Evolutionary conservation across 2,113 vertebrate genomes (phyloP).

Genomic region (Muntiacus muntjak): DNA sequence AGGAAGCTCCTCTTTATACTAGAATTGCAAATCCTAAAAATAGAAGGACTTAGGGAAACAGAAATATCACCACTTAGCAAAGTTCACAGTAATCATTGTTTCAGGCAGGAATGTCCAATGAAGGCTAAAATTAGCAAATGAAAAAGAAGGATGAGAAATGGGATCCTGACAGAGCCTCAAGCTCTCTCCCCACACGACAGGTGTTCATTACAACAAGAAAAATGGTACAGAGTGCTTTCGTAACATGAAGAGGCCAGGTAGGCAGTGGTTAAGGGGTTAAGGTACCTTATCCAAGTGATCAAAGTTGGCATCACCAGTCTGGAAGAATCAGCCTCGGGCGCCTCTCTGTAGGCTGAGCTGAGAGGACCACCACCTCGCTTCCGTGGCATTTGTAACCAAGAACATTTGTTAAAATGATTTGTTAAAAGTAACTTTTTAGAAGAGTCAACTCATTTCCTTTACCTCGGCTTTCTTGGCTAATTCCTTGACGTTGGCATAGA

Average conservation of each 20-base stretch:
- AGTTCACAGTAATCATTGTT: neutral
- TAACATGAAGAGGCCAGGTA: neutral
- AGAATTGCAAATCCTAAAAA: neutral
- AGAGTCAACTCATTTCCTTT: neutral
- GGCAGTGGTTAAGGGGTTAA: neutral
- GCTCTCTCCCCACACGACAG: neutral
- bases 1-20: neutral
- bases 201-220: neutral
- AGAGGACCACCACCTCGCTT: neutral
- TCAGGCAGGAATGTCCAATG: neutral
- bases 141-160: neutral
- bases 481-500: neutral
- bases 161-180: neutral
- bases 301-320: neutral
- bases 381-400: neutral
- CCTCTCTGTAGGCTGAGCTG: neutral
- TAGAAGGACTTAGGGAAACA: neutral
- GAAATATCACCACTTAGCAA: neutral
- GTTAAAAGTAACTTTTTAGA: slow-evolving; percentile 8
- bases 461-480: neutral
- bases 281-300: neutral
- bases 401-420: neutral
- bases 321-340: neutral
- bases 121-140: neutral
- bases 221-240: neutral